Evolutionary conservation across 2,113 vertebrate genomes (phyloP).

Genomic region (Columba livia): DNA sequence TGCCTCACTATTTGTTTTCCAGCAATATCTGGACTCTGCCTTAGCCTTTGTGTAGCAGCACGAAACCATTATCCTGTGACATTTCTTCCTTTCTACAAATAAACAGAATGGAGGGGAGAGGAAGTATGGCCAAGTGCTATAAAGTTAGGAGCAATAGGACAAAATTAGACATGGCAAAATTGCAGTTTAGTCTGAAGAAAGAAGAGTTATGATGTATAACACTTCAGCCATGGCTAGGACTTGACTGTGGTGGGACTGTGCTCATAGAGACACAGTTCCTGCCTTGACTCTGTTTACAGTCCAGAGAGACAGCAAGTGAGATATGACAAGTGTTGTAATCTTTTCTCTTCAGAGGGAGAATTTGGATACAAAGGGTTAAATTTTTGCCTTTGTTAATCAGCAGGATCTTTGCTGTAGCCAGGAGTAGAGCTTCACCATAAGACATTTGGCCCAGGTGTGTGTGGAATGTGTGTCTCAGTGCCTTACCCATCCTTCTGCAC

Average conservation of each 20-base stretch:
- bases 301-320: not conserved
- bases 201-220: not conserved
- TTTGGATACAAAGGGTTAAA: not conserved
- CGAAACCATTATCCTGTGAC: not conserved
- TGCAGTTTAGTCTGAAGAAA: not conserved
- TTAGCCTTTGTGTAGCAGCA: not conserved
- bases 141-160: not conserved
- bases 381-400: not conserved
- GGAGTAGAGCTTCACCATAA: not conserved
- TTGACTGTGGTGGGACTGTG: not conserved
- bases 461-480: not conserved
- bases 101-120: not conserved
- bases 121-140: not conserved
- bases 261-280: not conserved
- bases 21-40: not conserved
- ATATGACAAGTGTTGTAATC: not conserved
- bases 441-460: not conserved
- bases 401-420: not conserved
- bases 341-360: not conserved
- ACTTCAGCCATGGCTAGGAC: not conserved
- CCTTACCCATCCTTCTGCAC: not conserved
- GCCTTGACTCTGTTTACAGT: not conserved
- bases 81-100: slow-evolving; percentile 31
- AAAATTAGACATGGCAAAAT: not conserved
- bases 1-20: not conserved